Percentiles rank a stretch among this genome's conserved stretches.
Evolutionary conservation across 2,113 vertebrate species (phyloP).

Genomic region (Lepus timidus): DNA sequence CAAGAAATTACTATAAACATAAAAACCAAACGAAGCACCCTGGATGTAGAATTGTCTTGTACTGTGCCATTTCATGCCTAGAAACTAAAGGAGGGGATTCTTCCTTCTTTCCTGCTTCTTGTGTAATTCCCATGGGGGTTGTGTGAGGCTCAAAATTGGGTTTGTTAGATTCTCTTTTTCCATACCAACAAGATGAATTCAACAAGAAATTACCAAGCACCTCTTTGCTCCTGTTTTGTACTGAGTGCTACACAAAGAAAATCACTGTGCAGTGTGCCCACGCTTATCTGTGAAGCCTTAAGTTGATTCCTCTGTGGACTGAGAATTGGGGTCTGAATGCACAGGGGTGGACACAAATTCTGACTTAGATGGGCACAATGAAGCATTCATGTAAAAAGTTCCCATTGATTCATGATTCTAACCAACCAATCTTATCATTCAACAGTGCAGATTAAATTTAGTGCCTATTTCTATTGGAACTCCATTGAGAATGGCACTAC

Average conservation of each 20-base stretch:
- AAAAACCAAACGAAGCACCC: neutral
- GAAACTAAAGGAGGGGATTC: neutral
- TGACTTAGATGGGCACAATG: neutral
- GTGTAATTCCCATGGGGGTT: neutral
- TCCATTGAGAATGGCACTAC: neutral
- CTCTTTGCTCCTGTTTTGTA: neutral
- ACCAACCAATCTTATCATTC: neutral
- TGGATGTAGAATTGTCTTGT: neutral
- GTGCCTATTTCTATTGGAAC: neutral
- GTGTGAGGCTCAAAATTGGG: neutral
- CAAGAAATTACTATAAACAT: slow-evolving; percentile 17
- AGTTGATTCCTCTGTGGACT: neutral
- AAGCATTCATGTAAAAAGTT: neutral
- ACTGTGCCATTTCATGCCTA: neutral
- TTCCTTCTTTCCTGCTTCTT: neutral
- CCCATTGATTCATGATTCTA: neutral
- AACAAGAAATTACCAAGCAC: neutral
- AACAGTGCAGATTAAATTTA: neutral
- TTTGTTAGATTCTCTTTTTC: neutral
- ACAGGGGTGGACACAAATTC: neutral
- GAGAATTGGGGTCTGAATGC: neutral
- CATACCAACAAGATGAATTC: neutral
- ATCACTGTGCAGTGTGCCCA: neutral
- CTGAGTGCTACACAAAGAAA: neutral
- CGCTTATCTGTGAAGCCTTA: neutral